Evolutionary conservation across 2,113 vertebrate species (phyloP), one percentile per base, ranked within the genome.

Genomic region (Entosphenus tridentatus): DNA sequence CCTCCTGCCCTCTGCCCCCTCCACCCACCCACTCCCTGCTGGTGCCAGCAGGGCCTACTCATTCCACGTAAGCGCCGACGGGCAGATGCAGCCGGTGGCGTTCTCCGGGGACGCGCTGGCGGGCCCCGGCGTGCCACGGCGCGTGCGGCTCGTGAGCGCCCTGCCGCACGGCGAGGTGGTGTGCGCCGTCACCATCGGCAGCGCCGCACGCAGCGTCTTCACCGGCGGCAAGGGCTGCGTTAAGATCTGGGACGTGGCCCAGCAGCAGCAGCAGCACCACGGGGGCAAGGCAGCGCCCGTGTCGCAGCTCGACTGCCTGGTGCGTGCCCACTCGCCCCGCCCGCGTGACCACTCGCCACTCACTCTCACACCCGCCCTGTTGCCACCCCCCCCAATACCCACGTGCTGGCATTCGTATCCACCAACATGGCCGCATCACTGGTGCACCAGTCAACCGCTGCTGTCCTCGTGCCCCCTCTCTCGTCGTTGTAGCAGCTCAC

Each of bases 31-130:
- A 39, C 39, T 39, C 39, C 6, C 39, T 39, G 39, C 39, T 39
- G 39, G 39, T 39, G 6, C 39, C 39, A 39, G 17, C 75, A 80
- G 80, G 2, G 80, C 81, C 70, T 82, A 82, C 77, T 82, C 80
- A 1, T 82, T 82, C 76, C 81, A 82, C 2, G 81, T 82, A 73
- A 82, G 81, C 9, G 79, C 80, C 0, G 81, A 82, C 57, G 79
- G 81, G 8, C 81, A 82, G 77, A 82, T 82, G 81, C 81, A 82
- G 77, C 80, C 81, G 0, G 81, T 82, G 70, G 80, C 81, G 67
- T 82, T 82, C 69, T 80, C 75, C 1, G 74, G 75, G 0, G 77
- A 76, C 10, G 74, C 78, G 1, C 74, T 78, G 57, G 72, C 77
- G 54, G 78, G 75, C 17, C 71, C 75, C 0, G 77, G 76, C 18